Evolutionary conservation across 2,113 vertebrate species (phyloP), one percentile per base, ranked within the genome.

Genomic region (Limanda limanda): DNA sequence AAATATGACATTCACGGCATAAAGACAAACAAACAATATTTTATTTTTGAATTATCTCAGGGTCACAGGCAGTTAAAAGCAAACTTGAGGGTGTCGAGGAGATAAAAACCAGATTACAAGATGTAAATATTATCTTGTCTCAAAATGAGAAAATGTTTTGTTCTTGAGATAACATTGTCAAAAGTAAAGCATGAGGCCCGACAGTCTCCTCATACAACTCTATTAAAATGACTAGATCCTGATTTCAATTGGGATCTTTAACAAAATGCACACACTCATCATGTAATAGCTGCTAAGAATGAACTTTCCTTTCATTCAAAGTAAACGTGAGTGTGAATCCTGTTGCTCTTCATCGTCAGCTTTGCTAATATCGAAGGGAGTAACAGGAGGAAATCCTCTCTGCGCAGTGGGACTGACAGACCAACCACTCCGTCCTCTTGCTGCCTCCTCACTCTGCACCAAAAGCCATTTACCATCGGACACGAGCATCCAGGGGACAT

Each of bases 51-150:
- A 37, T 9, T 8, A 37, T 37, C 76, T 70, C 20, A 15, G 68
- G 20, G 70, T 51, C 71, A 83, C 5, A 40, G 47, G 48, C 57
- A 74, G 56, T 66, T 45, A 62, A 73, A 56, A 69, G 75, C 10
- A 10, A 10, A 10, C 37, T 54, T 48, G 23, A 67, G n/a, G 68
- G 77, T 74, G 35, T 68, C 63, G 69, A 67, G 77, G 48, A 58
- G 74, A 80, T 71, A 56, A 89, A 84, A 71, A 71, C 35, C 21
- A 59, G 60, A 84, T 84, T 68, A 79, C 35, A 75, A 70, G 84
- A 85, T 27, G 25, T 27, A 27, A 27, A 27, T 27, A 4, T 27
- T 27, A 27, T n/a, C n/a, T n/a, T 4, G 25, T 27, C 27, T 31
- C 27, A 31, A 31, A 31, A 31, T 31, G 27, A 31, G 5, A 31